These are phyloP conservation scores for Blera fallax DNA, from an alignment of 2,888 invertebrate genomes.

Conservation along the genomic window DNA sequence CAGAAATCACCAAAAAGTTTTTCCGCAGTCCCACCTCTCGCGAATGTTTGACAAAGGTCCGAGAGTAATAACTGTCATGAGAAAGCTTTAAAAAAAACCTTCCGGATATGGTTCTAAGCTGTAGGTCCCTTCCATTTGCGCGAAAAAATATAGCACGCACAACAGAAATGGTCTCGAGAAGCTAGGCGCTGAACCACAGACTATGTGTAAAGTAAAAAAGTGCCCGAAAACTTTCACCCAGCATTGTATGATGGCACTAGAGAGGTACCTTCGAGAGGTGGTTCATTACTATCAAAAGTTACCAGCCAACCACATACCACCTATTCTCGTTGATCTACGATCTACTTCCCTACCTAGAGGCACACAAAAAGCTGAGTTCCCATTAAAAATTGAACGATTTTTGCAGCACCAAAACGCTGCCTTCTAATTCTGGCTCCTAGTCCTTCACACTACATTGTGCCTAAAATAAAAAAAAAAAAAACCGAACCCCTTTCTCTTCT, in stretches of 20 bases:
- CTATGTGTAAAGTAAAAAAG: too few relatives aligned
- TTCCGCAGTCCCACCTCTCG: too few relatives aligned
- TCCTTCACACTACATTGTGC: not conserved
- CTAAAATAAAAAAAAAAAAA: not conserved
- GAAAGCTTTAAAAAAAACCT: too few relatives aligned
- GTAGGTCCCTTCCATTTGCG: too few relatives aligned
- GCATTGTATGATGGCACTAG: not conserved
- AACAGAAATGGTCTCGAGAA: too few relatives aligned
- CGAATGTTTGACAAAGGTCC: too few relatives aligned
- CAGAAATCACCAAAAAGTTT: too few relatives aligned
- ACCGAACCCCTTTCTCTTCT: not conserved
- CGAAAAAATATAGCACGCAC: too few relatives aligned
- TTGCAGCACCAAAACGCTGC: slow-evolving; percentile 27
- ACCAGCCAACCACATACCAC: too few relatives aligned
- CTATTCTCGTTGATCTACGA: not conserved
- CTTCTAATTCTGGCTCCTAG: not conserved
- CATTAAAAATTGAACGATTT: slow-evolving; percentile 44
- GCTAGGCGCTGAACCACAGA: too few relatives aligned
- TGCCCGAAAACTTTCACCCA: slow-evolving; percentile 12
- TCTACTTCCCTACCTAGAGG: not conserved
- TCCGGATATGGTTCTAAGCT: too few relatives aligned
- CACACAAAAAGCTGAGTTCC: slow-evolving; percentile 1
- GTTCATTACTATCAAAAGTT: not conserved
- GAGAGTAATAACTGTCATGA: too few relatives aligned
- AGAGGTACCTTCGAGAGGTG: not conserved